Base-by-base conservation (phyloP, 2,113 vertebrate genomes). In the Pseudopodoces humilis region DNA sequence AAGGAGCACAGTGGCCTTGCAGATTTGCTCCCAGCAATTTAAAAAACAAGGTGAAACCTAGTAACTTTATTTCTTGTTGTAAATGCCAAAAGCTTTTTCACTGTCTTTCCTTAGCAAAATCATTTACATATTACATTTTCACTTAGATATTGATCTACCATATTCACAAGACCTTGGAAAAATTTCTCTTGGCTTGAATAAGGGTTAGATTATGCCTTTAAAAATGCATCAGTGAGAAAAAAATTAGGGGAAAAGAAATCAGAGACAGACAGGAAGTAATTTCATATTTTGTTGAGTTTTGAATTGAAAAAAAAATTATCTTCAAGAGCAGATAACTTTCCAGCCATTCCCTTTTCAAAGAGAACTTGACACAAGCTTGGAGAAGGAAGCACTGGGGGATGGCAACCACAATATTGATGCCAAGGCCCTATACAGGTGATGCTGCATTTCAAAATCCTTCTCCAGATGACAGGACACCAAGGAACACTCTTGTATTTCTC, bases 41-140 rank as follows among this genome's bases (percentile, higher is more conserved):
- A 41, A 60, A 88, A 90, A 60, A 56, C 47, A 78, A 88, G 44
- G 71, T 62, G 41, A 74, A 94, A 95, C 31, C 23, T 47, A 79
- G n/a, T 23, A 85, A 83, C 19, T 17, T 43, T 16, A 18, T 44
- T 85, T 62, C 62, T 76, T 50, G 12, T 30, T 49, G 5, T 35
- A 79, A 76, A 4, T 47, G 15, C 37, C 33, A 69, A 65, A 72
- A 47, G 8, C 3, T 72, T 87, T 89, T 82, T 62, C 49, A 65
- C n/a, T 76, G 31, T 62, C 69, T 82, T 85, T 17, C 33, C 76
- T 87, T 22, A 79, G 19, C 23, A 85, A 91, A 94, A 71, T 64
- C 21, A 62, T 15, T 37, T 95, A 68, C 81, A 60, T 94, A 86
- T 86, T 72, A 39, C 25, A 14, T 79, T 69, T 91, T 41, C 25